These are phyloP conservation scores for Sciaenops ocellatus DNA, from an alignment of 2,797 vertebrate species.

Conservation along the genomic window DNA sequence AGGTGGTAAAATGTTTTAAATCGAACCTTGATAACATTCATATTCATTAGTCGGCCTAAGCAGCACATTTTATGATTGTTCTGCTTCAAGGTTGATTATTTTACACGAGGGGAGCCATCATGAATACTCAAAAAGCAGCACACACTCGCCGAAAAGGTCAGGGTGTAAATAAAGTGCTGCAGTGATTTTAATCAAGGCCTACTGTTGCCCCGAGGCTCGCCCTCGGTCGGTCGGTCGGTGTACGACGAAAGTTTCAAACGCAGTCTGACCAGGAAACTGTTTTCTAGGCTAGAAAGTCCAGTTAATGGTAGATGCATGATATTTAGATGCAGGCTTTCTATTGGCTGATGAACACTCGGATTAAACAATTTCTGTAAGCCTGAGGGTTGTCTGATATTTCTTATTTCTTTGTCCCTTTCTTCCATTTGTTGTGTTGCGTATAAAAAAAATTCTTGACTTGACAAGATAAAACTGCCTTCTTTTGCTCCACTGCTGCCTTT, in stretches of 20 bases:
- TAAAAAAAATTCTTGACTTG: too few relatives aligned
- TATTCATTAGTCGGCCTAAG: neutral
- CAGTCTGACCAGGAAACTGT: neutral
- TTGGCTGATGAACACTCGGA: too few relatives aligned
- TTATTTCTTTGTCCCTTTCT: too few relatives aligned
- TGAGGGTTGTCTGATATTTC: too few relatives aligned
- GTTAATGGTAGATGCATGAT: neutral
- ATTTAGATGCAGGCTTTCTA: too few relatives aligned
- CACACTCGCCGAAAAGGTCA: neutral
- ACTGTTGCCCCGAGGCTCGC: neutral
- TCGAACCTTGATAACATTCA: neutral
- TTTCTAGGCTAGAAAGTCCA: neutral
- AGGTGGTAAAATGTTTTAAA: neutral
- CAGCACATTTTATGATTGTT: neutral
- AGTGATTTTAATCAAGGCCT: slow-evolving; percentile 25
- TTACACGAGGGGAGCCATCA: neutral
- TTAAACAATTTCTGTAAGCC: too few relatives aligned
- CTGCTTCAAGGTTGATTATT: neutral
- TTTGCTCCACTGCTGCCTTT: too few relatives aligned
- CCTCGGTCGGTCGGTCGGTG: neutral
- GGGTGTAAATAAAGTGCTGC: slow-evolving; percentile 20
- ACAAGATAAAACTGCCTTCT: too few relatives aligned
- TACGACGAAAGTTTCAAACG: neutral
- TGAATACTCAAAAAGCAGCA: neutral
- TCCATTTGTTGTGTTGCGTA: too few relatives aligned